A percentile compares a stretch with the other conserved stretches of the same genome.
Evolutionary conservation across 1,140 invertebrate species (phyloP).

Genomic region (Aphelenchoides besseyi): DNA sequence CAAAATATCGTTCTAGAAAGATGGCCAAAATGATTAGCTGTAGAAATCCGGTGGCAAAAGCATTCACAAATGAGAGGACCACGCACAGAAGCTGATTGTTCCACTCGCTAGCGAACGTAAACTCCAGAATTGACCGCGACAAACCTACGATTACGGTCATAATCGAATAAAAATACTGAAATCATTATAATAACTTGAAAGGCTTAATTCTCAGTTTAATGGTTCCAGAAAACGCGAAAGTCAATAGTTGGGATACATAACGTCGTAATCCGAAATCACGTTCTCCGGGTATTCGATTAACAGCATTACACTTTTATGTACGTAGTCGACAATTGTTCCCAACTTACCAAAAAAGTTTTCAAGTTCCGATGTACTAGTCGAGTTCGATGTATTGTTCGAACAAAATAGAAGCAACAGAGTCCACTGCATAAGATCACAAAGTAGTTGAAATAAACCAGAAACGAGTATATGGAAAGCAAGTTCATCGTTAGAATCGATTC

Average conservation of each 20-base stretch:
- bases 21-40: neutral
- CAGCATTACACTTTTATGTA: neutral
- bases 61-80: neutral
- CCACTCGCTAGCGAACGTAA: neutral
- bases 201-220: neutral
- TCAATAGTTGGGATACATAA: neutral
- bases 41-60: neutral
- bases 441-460: neutral
- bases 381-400: neutral
- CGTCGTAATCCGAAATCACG: neutral
- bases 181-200: neutral
- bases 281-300: constrained; percentile 16
- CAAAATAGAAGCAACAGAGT: neutral
- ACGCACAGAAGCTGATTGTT: neutral
- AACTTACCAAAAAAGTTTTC: neutral
- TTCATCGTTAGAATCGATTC: neutral
- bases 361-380: neutral
- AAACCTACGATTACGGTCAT: constrained; percentile 5
- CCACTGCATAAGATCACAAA: neutral
- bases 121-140: neutral
- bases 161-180: constrained; percentile 19
- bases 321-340: neutral
- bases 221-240: neutral
- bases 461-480: neutral
- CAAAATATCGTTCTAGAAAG: neutral